A percentile compares a stretch with the other conserved stretches of the same genome.
These are phyloP conservation scores for Tuberolachnus salignus DNA, from an alignment of 2,888 invertebrate genomes.

Conservation along the genomic window DNA sequence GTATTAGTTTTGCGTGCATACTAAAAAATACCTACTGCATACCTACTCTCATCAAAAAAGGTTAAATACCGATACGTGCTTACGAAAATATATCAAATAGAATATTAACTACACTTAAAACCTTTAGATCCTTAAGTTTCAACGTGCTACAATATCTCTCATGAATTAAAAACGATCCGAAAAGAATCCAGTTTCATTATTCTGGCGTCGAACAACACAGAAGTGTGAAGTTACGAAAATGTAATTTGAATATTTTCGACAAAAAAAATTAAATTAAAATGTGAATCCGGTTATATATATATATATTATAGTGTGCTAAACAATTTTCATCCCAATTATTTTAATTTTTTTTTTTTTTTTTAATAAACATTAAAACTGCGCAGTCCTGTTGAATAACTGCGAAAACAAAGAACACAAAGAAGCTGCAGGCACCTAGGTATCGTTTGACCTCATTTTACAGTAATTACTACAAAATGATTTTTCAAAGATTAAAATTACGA, in stretches of 20 bases:
- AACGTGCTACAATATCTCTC: no score
- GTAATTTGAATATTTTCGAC: constrained; percentile 32
- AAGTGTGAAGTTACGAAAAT: constrained; percentile 5
- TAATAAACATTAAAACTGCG: constrained; percentile 13
- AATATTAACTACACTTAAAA: no score
- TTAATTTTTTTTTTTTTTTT: not conserved
- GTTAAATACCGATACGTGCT: no score
- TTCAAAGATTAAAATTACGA: constrained; percentile 1
- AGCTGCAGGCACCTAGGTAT: not conserved
- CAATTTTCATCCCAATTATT: not conserved
- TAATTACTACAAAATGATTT: constrained; percentile 3
- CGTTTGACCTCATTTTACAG: not conserved
- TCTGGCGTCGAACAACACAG: no score
- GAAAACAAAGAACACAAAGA: not conserved
- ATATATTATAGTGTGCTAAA: constrained; percentile 14
- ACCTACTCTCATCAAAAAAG: no score
- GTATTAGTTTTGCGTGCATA: no score
- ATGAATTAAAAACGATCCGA: no score
- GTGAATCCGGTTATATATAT: constrained; percentile 4
- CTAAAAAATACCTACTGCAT: no score
- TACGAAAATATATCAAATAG: no score
- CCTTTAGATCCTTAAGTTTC: no score
- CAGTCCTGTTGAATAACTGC: constrained; percentile 22
- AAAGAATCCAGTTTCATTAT: not conserved
- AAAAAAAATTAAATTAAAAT: constrained; percentile 29